Base-by-base conservation (phyloP, 2,888 invertebrate species). In the Archips xylosteana region DNA sequence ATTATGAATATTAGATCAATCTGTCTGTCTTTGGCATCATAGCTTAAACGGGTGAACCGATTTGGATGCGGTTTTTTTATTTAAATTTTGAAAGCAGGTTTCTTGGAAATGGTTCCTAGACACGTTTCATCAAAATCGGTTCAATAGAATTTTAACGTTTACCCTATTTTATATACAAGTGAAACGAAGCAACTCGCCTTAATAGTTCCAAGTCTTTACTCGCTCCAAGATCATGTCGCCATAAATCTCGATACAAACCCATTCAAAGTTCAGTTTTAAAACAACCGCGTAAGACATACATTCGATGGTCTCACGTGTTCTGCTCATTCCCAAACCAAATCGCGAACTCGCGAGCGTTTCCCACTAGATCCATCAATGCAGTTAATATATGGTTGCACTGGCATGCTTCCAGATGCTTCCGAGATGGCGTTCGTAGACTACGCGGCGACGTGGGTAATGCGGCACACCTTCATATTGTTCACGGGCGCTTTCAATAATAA, bases 281-380 rank as follows among this genome's bases (percentile, higher is more conserved):
- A 5, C n/a, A 1, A 49, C 49, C 49, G 4, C n/a, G 49, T 3
- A 49, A n/a, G 49, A 49, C 10, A 45, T 10, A 10, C 3, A 45
- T 3, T 45, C 39, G 45, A 9, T 45, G 6, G 45, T 45, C 12
- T 9, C 39, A 39, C 39, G 5, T 8, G 39, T 10, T 49, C n/a
- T 49, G 49, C 5, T 49, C n/a, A 15, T 1, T 51, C 15, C 3
- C 15, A 15, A 8, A 6, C 8, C 15, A 51, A 15, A 51, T 15
- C 15, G 8, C 8, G 15, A 51, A 23, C 23, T 39, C 34, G 47
- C 34, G 47, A 49, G 59, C 51, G 60, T 51, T 57, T 65, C 12
- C 39, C 34, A 67, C 54, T 62, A 45, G 13, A 72, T 72, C 67
- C 71, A 62, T 72, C 71, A 72, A 62, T 72, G 71, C 71, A 72